phyloP scores from a whole-genome alignment of 2,113 vertebrate species.

The Melospiza georgiana region DNA sequence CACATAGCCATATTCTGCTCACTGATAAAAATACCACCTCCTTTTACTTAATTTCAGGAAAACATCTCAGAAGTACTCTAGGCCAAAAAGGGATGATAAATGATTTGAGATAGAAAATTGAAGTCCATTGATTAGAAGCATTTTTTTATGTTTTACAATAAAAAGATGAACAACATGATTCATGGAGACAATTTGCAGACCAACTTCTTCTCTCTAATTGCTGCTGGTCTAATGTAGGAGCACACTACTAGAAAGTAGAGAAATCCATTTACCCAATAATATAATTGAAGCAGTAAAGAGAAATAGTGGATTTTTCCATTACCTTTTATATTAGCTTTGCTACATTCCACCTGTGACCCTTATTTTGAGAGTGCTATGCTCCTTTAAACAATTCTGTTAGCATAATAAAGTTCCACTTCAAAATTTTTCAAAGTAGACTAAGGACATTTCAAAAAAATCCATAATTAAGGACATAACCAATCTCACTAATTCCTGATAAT shows the following conservation, averaged over 20 bases:
- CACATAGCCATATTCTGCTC: conserved; percentile 52
- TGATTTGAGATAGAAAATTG: conserved; percentile 75
- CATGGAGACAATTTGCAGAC: conserved; percentile 80
- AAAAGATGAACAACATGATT: conserved; percentile 78
- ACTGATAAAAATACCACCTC: conserved; percentile 69
- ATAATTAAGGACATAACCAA: conserved; percentile 76
- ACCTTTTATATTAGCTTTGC: conserved; percentile 83
- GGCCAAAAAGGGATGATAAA: conserved; percentile 72
- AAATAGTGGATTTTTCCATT: conserved; percentile 91
- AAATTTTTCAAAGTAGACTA: conserved; percentile 69
- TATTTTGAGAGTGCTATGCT: conserved; percentile 60
- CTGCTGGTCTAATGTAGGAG: conserved; percentile 80
- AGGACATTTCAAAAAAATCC: conserved; percentile 66
- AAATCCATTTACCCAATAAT: conserved; percentile 89
- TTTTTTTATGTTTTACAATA: conserved; percentile 82
- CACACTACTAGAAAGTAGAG: conserved; percentile 73
- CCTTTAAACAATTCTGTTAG: conserved; percentile 76
- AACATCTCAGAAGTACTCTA: conserved; percentile 71
- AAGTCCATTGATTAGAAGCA: conserved; percentile 82
- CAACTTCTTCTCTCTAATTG: conserved; percentile 88
- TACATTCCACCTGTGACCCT: conserved; percentile 86
- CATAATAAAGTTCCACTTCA: conserved; percentile 78
- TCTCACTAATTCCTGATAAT: conserved; percentile 78
- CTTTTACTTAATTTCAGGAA: conserved; percentile 72
- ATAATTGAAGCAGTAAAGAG: conserved; percentile 81